These are phyloP conservation scores for Oreocharis arfaki DNA, from an alignment of 2,113 vertebrate species.

Conservation along the genomic window DNA sequence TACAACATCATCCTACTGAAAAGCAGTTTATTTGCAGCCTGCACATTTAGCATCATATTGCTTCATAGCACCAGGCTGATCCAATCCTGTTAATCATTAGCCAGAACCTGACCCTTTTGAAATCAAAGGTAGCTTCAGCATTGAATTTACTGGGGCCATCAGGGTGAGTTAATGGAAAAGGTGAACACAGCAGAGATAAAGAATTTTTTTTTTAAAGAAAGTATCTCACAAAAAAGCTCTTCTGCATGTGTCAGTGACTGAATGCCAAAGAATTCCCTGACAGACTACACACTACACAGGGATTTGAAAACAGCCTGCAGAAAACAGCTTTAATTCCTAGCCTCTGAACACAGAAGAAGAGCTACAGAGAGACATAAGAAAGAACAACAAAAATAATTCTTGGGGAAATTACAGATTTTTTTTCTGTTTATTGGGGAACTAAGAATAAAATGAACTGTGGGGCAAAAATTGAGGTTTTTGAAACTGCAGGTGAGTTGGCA, in stretches of 20 bases:
- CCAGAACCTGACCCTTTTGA: neutral
- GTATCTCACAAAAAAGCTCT: neutral
- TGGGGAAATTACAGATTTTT: neutral
- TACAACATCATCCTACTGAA: neutral
- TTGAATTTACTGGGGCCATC: neutral
- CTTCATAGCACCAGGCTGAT: neutral
- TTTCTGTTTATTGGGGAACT: neutral
- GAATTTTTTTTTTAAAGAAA: neutral
- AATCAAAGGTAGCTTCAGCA: neutral
- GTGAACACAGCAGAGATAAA: neutral
- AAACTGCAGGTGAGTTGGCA: neutral
- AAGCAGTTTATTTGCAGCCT: neutral
- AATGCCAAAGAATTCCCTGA: neutral
- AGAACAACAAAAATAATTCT: neutral
- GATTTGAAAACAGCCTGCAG: neutral
- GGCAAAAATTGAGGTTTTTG: neutral
- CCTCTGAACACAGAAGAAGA: neutral
- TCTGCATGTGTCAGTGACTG: neutral
- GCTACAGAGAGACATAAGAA: neutral
- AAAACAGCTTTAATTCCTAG: neutral
- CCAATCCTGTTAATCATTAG: neutral
- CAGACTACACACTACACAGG: neutral
- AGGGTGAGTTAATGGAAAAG: neutral
- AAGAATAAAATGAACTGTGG: neutral
- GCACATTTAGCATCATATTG: neutral